Evolutionary conservation across 2,888 invertebrate genomes (phyloP).

Genomic region (Beris morrisii): DNA sequence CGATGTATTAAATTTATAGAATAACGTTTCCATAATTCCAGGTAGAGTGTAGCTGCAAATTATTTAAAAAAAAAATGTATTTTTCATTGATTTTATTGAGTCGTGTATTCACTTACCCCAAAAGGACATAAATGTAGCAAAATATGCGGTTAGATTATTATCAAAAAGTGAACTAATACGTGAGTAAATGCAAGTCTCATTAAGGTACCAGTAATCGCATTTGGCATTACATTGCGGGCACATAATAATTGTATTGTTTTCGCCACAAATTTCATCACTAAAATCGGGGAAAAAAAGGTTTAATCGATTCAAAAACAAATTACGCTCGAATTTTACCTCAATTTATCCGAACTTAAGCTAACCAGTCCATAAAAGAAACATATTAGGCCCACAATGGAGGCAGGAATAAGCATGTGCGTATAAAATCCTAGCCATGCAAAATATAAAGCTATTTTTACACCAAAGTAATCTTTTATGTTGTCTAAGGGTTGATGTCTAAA

Average conservation of each 20-base stretch:
- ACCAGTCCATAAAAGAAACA: conserved; percentile 65
- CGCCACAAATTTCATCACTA: conserved; percentile 64
- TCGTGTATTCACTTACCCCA: conserved; percentile 61
- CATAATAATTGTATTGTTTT: conserved; percentile 64
- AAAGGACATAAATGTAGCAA: conserved; percentile 79
- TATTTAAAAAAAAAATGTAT: conserved; percentile 1
- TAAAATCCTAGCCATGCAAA: conserved; percentile 87
- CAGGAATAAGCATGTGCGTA: conserved; percentile 78
- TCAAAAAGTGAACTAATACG: conserved; percentile 79
- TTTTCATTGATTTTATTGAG: conserved; percentile 1
- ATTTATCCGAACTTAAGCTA: conserved; percentile 57
- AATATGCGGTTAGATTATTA: conserved; percentile 76
- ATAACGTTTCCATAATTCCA: conserved; percentile 83
- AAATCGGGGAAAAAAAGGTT: conserved; percentile 29
- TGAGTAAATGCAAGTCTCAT: conserved; percentile 71
- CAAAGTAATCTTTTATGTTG: conserved; percentile 75
- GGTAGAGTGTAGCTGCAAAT: conserved; percentile 65
- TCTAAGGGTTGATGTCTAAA: conserved; percentile 68
- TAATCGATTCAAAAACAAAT: neutral
- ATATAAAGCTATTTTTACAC: conserved; percentile 76
- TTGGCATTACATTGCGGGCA: conserved; percentile 78
- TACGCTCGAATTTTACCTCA: conserved; percentile 46
- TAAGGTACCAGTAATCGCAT: conserved; percentile 75
- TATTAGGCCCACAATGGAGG: conserved; percentile 67
- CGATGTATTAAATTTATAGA: conserved; percentile 76